Base-by-base conservation (phyloP, 2,888 invertebrate species). In the Pasiphila rectangulata region DNA sequence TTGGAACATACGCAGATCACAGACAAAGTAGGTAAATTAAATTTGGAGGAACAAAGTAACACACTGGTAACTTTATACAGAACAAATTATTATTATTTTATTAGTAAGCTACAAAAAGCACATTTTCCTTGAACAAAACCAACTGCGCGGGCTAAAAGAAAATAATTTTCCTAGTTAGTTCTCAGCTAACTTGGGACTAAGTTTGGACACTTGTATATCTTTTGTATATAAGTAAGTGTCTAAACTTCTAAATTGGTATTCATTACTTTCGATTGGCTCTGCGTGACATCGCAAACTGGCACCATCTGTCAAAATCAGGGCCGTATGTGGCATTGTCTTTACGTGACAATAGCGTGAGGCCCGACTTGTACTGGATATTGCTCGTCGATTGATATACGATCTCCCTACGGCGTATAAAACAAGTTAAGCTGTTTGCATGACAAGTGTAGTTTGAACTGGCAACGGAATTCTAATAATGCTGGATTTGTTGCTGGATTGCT, bases 251-350 rank as follows among this genome's bases (percentile, higher is more conserved):
- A 46, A 30, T 34, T 23, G 23, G 1, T 48, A 48, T 48, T 35
- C 48, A 52, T 48, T 47, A 34, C 24, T 37, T 40, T 45, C 38
- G 24, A 47, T 47, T 35, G 38, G 45, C 41, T 45, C 25, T 35
- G 6, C 38, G 52, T 42, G 52, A 45, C 35, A 15, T 54, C 56
- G 32, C 51, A 12, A 35, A 9, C 40, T 45, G 47, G n/a, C 48
- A 48, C 50, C 52, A 40, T 57, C 48, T 50, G 51, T 59, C 59
- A 57, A 51, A 48, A 50, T 27, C 55, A 54, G 53, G 51, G 51
- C 32, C 46, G 46, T 46, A 43, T 56, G 45, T 47, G 47, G 37
- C 41, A 56, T 52, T 54, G 54, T 55, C 51, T 54, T 42, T 57
- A 53, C 50, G 54, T 59, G 50, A 57, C 51, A 51, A 46, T 43